Base-by-base conservation (phyloP, 2,797 vertebrate species). In the Enteromius unitaeniatus region DNA sequence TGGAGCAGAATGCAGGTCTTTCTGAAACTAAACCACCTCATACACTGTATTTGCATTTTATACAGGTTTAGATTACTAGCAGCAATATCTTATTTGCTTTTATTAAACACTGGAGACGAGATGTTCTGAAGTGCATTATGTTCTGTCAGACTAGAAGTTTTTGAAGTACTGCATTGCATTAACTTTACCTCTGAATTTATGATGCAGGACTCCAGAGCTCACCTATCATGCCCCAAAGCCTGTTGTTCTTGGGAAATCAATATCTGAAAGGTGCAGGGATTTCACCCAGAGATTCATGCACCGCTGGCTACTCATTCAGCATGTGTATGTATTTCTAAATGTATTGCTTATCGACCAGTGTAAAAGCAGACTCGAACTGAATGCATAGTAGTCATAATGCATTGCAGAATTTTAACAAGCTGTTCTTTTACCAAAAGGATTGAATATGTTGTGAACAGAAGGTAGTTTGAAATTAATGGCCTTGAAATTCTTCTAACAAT, bases 231-330 rank as follows among this genome's bases (percentile, higher is more conserved):
- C 72, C 68, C 64, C 74, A 69, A 81, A 82, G 74, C n/a, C 11
- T 82, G 80, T 65, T 79, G 53, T 79, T 78, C 75, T 51, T 55
- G 19, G 47, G 67, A 75, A 72, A 79, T 86, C 67, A 79, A 67
- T 86, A 86, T 75, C 37, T 58, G 21, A 83, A 86, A 79, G 81
- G 77, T 68, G 68, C 75, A 83, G 55, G 40, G 76, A 79, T 83
- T 86, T 55, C 10, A 73, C 47, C 26, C 47, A 62, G 37, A 26
- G 40, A 23, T 74, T 83, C 60, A 75, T 40, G 53, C 19, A 67
- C 67, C 55, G 15, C 64, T 62, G 28, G 11, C 21, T 37, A 19
- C 51, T 72, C 55, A 78, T 58, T 79, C 37, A 51, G 26, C 10
- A 49, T 28, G 37, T 65, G 23, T 70, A 58, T 78, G 42, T 78